phyloP scores from a whole-genome alignment of 2,797 vertebrate genomes.

The Lemur catta region DNA sequence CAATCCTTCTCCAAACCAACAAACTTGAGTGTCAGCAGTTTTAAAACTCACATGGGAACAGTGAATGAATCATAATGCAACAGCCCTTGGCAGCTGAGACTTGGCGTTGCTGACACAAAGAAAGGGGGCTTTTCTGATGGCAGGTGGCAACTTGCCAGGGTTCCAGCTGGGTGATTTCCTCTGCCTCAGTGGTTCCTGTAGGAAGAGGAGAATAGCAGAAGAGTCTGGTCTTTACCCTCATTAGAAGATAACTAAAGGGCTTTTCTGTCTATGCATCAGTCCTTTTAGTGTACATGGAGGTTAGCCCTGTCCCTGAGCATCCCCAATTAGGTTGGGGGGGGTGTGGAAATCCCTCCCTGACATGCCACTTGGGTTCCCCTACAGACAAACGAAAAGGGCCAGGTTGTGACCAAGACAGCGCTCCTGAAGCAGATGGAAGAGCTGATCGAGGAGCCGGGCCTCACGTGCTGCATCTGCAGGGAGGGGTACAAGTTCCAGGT shows the following conservation, averaged over 20 bases:
- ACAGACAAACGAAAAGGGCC: slow-evolving; percentile 98
- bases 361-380: slow-evolving; percentile 34
- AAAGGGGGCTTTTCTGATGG: slow-evolving; percentile 7
- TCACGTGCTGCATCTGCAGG: slow-evolving; percentile 98
- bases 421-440: slow-evolving; percentile 99
- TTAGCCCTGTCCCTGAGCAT: not conserved
- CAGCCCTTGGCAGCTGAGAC: not conserved
- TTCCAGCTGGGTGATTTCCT: not conserved
- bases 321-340: not conserved
- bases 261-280: not conserved
- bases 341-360: not conserved
- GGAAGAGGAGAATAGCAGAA: not conserved
- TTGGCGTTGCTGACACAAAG: not conserved
- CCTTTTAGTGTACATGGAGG: not conserved
- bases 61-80: not conserved
- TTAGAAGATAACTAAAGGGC: not conserved
- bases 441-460: slow-evolving; percentile 96
- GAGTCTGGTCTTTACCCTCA: not conserved
- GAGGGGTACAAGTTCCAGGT: slow-evolving; percentile 99
- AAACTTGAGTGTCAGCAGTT: not conserved
- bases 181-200: slow-evolving; percentile 13
- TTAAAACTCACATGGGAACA: not conserved
- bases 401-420: slow-evolving; percentile 98
- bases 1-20: not conserved
- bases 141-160: not conserved